Evolutionary conservation across 92 coral and sea anemone species (phyloP), one percentile per base, ranked within the genome.

Genomic region (Zoanthus solanderi): DNA sequence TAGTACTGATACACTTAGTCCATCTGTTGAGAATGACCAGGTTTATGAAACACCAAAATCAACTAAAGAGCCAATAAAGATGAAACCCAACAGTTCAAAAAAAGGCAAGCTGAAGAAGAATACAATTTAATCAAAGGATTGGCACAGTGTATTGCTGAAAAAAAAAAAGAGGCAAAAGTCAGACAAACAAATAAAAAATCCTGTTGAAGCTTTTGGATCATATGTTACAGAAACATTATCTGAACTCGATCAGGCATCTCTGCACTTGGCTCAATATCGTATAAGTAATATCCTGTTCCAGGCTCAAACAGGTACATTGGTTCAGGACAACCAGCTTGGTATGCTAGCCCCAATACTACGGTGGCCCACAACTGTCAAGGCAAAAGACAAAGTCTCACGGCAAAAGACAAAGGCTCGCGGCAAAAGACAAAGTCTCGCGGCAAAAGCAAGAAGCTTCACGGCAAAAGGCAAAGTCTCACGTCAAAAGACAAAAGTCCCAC

Each of bases 211-310:
- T 30, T 82, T 82, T 82, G 71, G 86, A 17, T 18, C 50, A 57
- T 82, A 82, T 82, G 86, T 63, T 15, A 82, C 71, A 57, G 23
- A 82, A 58, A 65, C 86, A 17, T 81, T 81, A 46, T 82, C 86
- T 8, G 86, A 82, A 65, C 53, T 82, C 29, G 89, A 85, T 34
- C 10, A 10, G 56, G 18, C 0, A 71, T 4, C 71, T 15, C n/a
- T 67, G 23, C 72, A 85, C 63, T 75, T 85, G 79, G 89, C 89
- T 5, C 89, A 85, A 56, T 17, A 85, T 60, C 58, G 65, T 42
- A 85, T 74, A 71, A 85, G 75, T 56, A 72, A 53, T 17, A 85
- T 73, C 29, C 54, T 85, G 18, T 85, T 85, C 34, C 83, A 85
- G 78, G 89, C 89, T 45, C 89, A 74, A 47, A 76, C 81, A 60